Evolutionary conservation across 2,888 invertebrate species (phyloP), one percentile per base, ranked within the genome.

Genomic region (Thecophora atra): DNA sequence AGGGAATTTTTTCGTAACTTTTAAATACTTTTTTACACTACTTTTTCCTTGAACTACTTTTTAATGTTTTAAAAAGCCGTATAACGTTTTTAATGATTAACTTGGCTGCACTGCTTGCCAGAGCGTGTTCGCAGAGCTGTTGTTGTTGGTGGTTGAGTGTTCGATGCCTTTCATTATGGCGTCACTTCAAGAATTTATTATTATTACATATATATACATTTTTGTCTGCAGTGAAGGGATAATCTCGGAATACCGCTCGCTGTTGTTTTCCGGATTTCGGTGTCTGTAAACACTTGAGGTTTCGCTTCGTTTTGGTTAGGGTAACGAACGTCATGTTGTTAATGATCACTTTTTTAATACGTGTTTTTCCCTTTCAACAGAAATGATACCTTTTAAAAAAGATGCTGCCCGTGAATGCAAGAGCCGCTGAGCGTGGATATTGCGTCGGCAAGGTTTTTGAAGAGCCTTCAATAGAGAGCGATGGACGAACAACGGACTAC

Each of bases 301-400:
- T 37, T 37, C 11, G 11, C 11, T 37, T 37, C 37, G 6, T 37
- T 37, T 8, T 37, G 37, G 37, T 6, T 37, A 37, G 37, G 37
- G 37, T 37, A 37, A 37, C 6, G 37, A 26, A 56, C 56, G 56
- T 56, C 56, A 60, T 30, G 60, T 26, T 60, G 30, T 60, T 60
- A 60, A 60, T 60, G 60, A 60, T 30, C n/a, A 19, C n/a, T 47
- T 47, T 47, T n/a, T 47, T 47, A 47, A 44, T 17, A n/a, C 47
- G 30, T 5, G 47, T 47, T 47, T 47, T 47, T 47, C 47, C n/a
- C 47, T 47, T 47, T 47, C 13, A 47, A n/a, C 47, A 47, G n/a
- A 47, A 47, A 47, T 11, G 47, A n/a, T 47, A 47, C 47, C 47
- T 47, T n/a, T 13, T 15, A 17, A 56, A 56, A 11, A 17, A 47